Evolutionary conservation across 2,888 invertebrate species (phyloP), one percentile per base, ranked within the genome.

Genomic region (Sipha maydis): DNA sequence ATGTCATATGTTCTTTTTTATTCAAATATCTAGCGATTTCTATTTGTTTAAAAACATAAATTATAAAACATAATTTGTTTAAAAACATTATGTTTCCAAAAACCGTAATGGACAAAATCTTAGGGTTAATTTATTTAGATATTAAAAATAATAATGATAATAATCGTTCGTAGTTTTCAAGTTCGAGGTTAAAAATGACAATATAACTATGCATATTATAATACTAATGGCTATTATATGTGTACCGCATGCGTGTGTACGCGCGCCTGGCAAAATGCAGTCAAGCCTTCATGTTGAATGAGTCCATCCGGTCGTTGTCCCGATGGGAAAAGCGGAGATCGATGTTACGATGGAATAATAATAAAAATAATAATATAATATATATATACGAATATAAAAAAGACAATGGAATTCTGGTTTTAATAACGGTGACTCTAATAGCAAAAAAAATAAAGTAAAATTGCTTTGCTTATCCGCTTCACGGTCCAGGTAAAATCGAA

Each of bases 241-340:
- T n/a, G n/a, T 41, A 71, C 25, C 28, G n/a, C 25, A 7, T 71
- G 34, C 56, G 4, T 41, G 3, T 41, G 41, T 28, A 54, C 75
- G 76, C 25, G 34, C 75, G 54, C 84, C 61, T 38, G 56, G 28
- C n/a, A 84, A 56, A 56, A 84, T 61, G 11, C 75, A 76, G 38
- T 41, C 84, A 61, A 76, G 61, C 28, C 61, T 84, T 84, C 84
- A 61, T 38, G 56, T 76, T 84, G 75, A 84, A 84, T n/a, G 61
- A 84, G 61, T 84, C 11, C 61, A 28, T 76, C 84, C 84, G 84
- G 76, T 76, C 84, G 76, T 84, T 84, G 73, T 84, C 56, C 84
- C 31, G 84, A 61, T 61, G 75, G 61, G 31, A 76, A 84, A 76
- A 48, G 28, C 25, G 75, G 38, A 76, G 41, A 38, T 84, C 56